Conservation (phyloP, 2,113 vertebrate species). For the Enhydra lutris region DNA sequence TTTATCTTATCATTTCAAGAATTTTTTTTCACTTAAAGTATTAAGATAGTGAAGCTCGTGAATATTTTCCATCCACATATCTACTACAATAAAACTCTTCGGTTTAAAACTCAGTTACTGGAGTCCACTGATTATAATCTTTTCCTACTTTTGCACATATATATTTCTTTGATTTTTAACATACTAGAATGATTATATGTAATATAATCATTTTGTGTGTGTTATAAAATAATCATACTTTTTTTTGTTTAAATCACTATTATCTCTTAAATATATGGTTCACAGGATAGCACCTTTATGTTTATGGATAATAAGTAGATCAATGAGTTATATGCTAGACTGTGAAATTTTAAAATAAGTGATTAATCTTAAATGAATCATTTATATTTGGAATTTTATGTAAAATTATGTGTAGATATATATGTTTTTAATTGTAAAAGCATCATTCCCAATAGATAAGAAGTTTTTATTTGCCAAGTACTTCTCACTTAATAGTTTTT, state of each 20-base stretch:
- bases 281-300: background rate
- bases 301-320: background rate
- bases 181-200: background rate
- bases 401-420: background rate
- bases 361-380: background rate
- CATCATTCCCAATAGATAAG: background rate
- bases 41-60: background rate
- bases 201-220: background rate
- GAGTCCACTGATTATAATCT: background rate
- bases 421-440: slow-evolving; percentile 29
- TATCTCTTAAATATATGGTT: background rate
- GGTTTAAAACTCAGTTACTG: background rate
- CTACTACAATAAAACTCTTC: background rate
- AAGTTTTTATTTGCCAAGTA: background rate
- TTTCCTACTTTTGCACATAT: background rate
- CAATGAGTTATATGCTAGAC: background rate
- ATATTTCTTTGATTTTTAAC: background rate
- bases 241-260: slow-evolving; percentile 10
- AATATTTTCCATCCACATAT: background rate
- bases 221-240: background rate
- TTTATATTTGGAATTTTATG: background rate
- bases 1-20: background rate
- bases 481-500: background rate
- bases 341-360: background rate
- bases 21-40: slow-evolving; percentile 1